A percentile compares a stretch with the other conserved stretches of the same genome.
Evolutionary conservation across 2,888 invertebrate species (phyloP).

Genomic region (Subacronicta megacephala): DNA sequence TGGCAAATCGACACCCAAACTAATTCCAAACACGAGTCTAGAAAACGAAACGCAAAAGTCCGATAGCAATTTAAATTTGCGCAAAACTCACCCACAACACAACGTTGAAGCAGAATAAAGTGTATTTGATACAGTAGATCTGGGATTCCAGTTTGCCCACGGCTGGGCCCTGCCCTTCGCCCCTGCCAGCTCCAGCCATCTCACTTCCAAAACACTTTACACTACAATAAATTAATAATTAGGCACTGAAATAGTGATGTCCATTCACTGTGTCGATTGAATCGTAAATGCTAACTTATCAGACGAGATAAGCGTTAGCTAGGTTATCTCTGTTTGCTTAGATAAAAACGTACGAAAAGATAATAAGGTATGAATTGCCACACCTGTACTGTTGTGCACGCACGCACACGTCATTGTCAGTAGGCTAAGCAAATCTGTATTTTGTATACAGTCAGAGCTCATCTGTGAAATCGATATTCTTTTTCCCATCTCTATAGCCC

Average conservation of each 20-base stretch:
- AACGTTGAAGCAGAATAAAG: conserved; percentile 94
- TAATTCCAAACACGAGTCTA: conserved; percentile 49
- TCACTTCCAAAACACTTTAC: conserved; percentile 68
- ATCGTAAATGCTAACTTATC: conserved; percentile 79
- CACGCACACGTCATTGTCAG: conserved; percentile 43
- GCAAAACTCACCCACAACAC: conserved; percentile 92
- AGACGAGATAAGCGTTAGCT: conserved; percentile 74
- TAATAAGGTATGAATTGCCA: conserved; percentile 79
- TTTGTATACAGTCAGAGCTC: conserved; percentile 34
- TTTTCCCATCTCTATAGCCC: conserved; percentile 38
- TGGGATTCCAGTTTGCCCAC: conserved; percentile 92
- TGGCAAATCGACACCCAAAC: conserved; percentile 25
- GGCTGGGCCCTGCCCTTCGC: conserved; percentile 85
- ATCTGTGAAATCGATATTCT: conserved; percentile 13
- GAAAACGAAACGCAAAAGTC: conserved; percentile 45
- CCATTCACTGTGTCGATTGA: conserved; percentile 70
- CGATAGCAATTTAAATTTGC: conserved; percentile 50
- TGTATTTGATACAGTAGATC: conserved; percentile 95
- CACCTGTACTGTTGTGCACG: conserved; percentile 72
- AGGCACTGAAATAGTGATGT: conserved; percentile 58
- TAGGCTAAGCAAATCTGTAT: conserved; percentile 31
- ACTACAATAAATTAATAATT: conserved; percentile 55
- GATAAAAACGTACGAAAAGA: conserved; percentile 82
- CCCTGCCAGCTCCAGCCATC: conserved; percentile 89
- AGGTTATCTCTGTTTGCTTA: conserved; percentile 85